Conservation (phyloP, 2,113 vertebrate species). For the Anser cygnoides region DNA sequence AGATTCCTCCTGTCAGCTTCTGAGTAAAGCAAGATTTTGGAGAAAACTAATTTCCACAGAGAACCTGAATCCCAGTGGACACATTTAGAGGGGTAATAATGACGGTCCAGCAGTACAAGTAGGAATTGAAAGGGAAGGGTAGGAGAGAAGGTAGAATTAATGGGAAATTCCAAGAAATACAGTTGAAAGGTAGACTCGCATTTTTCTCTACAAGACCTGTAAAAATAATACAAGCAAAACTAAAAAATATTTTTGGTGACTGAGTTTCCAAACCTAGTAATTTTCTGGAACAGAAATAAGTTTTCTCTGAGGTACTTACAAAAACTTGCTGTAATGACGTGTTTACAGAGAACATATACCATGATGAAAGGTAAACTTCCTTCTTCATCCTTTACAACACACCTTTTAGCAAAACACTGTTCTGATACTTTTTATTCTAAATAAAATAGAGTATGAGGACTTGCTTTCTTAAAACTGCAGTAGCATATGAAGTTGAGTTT, state of each 20-base stretch:
- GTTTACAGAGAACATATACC: background rate
- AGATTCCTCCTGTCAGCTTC: background rate
- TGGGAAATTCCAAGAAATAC: background rate
- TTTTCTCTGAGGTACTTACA: background rate
- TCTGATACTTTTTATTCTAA: background rate
- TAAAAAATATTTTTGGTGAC: background rate
- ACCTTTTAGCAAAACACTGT: rapidly evolving
- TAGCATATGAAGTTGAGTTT: background rate
- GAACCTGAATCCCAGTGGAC: background rate
- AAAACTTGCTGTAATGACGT: background rate
- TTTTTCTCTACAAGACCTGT: background rate
- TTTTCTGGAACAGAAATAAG: background rate
- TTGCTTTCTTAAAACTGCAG: background rate
- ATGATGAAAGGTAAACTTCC: background rate
- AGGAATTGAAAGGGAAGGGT: background rate
- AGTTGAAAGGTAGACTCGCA: background rate
- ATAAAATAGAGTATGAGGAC: background rate
- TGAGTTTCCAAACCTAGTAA: background rate
- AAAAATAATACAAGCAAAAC: background rate
- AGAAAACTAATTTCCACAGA: background rate
- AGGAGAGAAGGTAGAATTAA: background rate
- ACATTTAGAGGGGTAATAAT: background rate
- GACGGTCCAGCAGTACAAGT: background rate
- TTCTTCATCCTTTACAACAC: background rate
- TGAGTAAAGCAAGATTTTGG: background rate